These are phyloP conservation scores for Ptilodon capucinus DNA, from an alignment of 2,888 invertebrate genomes.

Conservation along the genomic window DNA sequence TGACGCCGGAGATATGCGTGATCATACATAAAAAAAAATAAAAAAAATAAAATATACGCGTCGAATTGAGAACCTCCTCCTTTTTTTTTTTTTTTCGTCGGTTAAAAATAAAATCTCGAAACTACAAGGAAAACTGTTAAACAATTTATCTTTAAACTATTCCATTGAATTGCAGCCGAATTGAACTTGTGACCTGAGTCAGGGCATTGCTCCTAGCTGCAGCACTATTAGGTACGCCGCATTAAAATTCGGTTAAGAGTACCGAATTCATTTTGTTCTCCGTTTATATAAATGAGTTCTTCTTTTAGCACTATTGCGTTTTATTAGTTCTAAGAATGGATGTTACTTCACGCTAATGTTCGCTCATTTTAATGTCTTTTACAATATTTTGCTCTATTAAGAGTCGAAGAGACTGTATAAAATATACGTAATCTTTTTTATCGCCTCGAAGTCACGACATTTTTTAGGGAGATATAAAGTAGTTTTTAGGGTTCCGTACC, in stretches of 20 bases:
- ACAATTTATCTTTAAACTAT: neutral
- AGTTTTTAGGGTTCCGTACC: no score
- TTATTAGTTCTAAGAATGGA: neutral
- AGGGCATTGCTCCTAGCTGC: neutral
- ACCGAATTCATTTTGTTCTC: neutral
- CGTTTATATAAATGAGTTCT: neutral
- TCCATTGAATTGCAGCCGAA: neutral
- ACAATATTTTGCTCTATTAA: no score
- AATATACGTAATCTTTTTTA: no score
- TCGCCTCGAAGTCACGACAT: no score
- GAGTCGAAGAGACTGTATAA: no score
- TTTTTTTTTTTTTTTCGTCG: no score
- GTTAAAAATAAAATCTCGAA: neutral
- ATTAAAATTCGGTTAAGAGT: slow-evolving; percentile 1
- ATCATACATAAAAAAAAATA: no score
- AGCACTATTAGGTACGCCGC: neutral
- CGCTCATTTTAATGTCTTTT: neutral
- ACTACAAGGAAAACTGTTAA: neutral
- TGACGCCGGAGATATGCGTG: no score
- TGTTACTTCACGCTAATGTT: neutral
- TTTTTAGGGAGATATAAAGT: no score
- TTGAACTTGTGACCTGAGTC: neutral
- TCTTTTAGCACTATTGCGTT: neutral
- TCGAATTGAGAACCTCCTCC: no score
- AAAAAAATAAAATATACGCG: no score